Evolutionary conservation across 2,797 vertebrate species (phyloP).

Genomic region (Picus viridis): DNA sequence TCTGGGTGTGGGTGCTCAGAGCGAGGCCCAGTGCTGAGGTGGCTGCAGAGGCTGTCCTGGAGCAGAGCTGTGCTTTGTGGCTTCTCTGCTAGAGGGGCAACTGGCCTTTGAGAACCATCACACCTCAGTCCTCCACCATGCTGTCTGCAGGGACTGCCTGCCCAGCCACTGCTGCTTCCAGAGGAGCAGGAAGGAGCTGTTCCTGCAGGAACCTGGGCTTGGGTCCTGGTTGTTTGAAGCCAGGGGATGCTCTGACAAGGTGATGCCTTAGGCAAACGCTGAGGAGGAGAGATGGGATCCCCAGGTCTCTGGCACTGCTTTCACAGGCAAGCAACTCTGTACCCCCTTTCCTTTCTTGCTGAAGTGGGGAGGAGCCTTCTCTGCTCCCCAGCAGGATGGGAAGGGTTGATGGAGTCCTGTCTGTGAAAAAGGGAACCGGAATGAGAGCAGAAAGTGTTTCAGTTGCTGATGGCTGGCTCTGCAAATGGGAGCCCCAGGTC

Average conservation of each 20-base stretch:
- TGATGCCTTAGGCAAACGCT: not conserved
- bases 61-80: not conserved
- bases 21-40: not conserved
- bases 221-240: not conserved
- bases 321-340: not conserved
- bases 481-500: not conserved
- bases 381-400: not conserved
- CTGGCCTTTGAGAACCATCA: rapidly evolving
- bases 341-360: not conserved
- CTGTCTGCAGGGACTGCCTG: not conserved
- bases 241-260: not conserved
- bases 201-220: not conserved
- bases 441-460: not conserved
- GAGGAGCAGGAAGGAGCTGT: not conserved
- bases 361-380: not conserved
- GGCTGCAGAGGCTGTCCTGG: not conserved
- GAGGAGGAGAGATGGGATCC: not conserved
- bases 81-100: not conserved
- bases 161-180: not conserved
- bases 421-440: not conserved
- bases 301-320: constrained; percentile 53
- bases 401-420: not conserved
- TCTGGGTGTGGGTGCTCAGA: not conserved
- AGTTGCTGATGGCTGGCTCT: not conserved
- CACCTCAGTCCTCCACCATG: rapidly evolving